Percentiles rank a stretch among this genome's conserved stretches.
These are phyloP conservation scores for Himalopsyche japonica DNA, from an alignment of 2,888 invertebrate species.

Conservation along the genomic window DNA sequence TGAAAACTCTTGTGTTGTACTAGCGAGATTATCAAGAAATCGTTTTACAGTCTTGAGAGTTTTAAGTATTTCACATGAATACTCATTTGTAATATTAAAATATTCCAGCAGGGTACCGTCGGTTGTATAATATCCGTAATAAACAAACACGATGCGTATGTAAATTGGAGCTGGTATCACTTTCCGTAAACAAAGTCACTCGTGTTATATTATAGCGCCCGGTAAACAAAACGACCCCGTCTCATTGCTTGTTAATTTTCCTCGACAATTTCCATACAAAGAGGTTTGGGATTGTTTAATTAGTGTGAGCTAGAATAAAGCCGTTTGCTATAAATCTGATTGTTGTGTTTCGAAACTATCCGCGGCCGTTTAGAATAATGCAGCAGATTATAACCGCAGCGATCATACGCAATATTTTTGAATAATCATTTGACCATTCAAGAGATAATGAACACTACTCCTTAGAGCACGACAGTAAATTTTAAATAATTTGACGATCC, in stretches of 20 bases:
- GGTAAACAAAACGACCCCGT: slow-evolving; percentile 9
- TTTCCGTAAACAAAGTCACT: not conserved
- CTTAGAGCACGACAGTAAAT: too few species aligned
- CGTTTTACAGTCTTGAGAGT: not conserved
- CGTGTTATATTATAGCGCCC: not conserved
- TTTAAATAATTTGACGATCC: too few species aligned
- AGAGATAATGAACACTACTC: too few species aligned
- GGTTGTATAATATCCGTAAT: not conserved
- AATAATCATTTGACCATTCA: too few species aligned
- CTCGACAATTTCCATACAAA: slow-evolving; percentile 20
- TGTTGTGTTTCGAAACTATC: not conserved
- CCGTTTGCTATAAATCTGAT: not conserved
- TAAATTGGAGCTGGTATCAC: not conserved
- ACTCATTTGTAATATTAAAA: not conserved
- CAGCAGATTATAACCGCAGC: not conserved
- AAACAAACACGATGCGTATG: not conserved
- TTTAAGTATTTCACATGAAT: not conserved
- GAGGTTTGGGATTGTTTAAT: slow-evolving; percentile 4
- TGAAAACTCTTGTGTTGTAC: too few species aligned
- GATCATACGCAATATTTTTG: not conserved
- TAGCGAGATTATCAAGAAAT: too few species aligned
- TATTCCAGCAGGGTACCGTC: not conserved
- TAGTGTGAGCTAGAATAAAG: not conserved
- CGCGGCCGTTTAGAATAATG: not conserved
- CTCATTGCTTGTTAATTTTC: slow-evolving; percentile 20